A percentile compares a stretch with the other conserved stretches of the same genome.
phyloP scores from a whole-genome alignment of 2,113 vertebrate genomes.

The Trogon melanurus region DNA sequence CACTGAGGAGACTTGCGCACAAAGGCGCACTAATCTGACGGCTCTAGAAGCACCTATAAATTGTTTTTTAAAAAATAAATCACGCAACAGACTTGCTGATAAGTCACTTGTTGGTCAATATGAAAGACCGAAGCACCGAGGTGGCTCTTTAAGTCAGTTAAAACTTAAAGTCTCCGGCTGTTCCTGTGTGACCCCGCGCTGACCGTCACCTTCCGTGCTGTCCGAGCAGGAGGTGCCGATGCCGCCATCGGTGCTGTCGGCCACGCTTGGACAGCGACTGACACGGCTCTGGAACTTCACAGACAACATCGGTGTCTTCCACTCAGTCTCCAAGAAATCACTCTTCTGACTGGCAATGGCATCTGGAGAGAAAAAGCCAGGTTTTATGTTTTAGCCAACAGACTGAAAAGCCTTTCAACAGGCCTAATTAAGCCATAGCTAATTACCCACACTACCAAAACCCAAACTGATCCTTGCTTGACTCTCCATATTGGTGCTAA shows the following conservation, averaged over 20 bases:
- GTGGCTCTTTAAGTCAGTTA: background rate
- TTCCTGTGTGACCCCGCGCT: background rate
- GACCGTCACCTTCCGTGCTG: slow-evolving; percentile 86
- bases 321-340: slow-evolving; percentile 80
- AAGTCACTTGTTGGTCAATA: accelerated
- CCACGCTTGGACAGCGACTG: slow-evolving; percentile 78
- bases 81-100: background rate
- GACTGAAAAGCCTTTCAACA: background rate
- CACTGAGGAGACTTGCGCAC: background rate
- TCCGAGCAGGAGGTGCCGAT: slow-evolving; percentile 85
- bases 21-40: background rate
- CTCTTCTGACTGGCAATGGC: slow-evolving; percentile 31
- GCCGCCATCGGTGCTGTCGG: slow-evolving; percentile 81
- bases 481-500: accelerated
- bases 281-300: slow-evolving; percentile 82
- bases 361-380: slow-evolving; percentile 31
- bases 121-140: background rate
- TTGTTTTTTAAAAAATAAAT: background rate
- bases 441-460: background rate
- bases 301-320: slow-evolving; percentile 86
- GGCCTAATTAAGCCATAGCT: background rate
- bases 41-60: background rate
- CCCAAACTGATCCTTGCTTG: too few species aligned
- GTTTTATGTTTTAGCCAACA: background rate
- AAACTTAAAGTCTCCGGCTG: background rate